Evolutionary conservation across 2,888 invertebrate genomes (phyloP).

Genomic region (Pheosia gnoma): DNA sequence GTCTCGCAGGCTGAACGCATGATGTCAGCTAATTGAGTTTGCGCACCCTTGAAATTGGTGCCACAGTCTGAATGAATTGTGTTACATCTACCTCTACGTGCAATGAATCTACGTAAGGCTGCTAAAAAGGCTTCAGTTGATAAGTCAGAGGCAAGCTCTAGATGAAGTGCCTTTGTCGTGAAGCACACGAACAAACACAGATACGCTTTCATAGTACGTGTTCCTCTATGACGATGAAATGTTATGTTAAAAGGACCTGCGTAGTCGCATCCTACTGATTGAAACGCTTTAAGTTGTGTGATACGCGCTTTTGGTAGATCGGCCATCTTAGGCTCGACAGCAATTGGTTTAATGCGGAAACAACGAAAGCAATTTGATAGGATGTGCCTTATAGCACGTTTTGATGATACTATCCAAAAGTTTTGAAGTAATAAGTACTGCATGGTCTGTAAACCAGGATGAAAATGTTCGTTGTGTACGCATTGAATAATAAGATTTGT

Average conservation of each 20-base stretch:
- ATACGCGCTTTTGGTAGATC: not conserved
- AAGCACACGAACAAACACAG: slow-evolving; percentile 4
- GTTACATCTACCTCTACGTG: not conserved
- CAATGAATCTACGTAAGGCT: not conserved
- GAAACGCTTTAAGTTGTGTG: not conserved
- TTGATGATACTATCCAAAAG: not conserved
- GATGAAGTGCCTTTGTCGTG: not conserved
- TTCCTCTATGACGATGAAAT: not conserved
- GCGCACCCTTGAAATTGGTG: not conserved
- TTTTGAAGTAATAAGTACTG: not conserved
- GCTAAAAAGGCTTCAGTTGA: not conserved
- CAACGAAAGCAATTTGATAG: not conserved
- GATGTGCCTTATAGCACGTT: not conserved
- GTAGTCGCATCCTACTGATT: not conserved
- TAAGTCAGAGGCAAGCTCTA: not conserved
- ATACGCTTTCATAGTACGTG: not conserved
- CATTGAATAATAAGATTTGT: not conserved
- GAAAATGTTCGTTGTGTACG: not conserved
- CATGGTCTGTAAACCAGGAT: not conserved
- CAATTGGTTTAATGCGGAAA: not conserved
- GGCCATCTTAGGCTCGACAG: not conserved
- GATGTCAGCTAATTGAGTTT: not conserved
- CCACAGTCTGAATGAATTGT: not conserved
- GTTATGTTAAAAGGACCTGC: not conserved
- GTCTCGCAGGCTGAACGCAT: not conserved